phyloP scores from a whole-genome alignment of 2,888 invertebrate genomes.

The Acronicta psi region DNA sequence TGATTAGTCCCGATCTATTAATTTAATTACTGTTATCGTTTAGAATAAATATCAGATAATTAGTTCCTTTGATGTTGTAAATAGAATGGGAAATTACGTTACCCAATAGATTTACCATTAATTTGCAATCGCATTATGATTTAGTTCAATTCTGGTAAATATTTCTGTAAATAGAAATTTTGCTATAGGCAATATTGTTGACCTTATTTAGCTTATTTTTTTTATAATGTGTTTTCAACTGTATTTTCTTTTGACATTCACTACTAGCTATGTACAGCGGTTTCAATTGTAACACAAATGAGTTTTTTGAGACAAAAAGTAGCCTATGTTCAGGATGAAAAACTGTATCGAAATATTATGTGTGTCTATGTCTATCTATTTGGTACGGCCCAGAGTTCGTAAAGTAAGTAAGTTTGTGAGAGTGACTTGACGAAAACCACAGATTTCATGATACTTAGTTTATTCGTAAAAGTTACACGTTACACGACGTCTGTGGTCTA shows the following conservation, averaged over 20 bases:
- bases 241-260: slow-evolving; percentile 2
- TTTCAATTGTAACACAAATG: too few relatives aligned
- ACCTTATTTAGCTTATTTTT: not conserved
- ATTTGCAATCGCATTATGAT: not conserved
- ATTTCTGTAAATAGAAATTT: not conserved
- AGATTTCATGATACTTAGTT: too few relatives aligned
- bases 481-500: too few relatives aligned
- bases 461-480: too few relatives aligned
- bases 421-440: too few relatives aligned
- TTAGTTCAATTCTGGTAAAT: not conserved
- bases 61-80: slow-evolving; percentile 28
- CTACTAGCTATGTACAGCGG: too few relatives aligned
- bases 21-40: slow-evolving; percentile 8
- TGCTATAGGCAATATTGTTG: not conserved
- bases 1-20: slow-evolving; percentile 6
- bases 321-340: too few relatives aligned
- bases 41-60: slow-evolving; percentile 26
- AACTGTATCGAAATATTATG: too few relatives aligned
- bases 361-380: too few relatives aligned
- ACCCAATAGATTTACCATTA: slow-evolving; percentile 23
- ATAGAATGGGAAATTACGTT: slow-evolving; percentile 21
- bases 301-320: too few relatives aligned
- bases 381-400: too few relatives aligned
- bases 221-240: not conserved
- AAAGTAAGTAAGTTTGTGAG: too few relatives aligned